phyloP scores from a whole-genome alignment of 2,113 vertebrate species.

The Oreocharis arfaki region DNA sequence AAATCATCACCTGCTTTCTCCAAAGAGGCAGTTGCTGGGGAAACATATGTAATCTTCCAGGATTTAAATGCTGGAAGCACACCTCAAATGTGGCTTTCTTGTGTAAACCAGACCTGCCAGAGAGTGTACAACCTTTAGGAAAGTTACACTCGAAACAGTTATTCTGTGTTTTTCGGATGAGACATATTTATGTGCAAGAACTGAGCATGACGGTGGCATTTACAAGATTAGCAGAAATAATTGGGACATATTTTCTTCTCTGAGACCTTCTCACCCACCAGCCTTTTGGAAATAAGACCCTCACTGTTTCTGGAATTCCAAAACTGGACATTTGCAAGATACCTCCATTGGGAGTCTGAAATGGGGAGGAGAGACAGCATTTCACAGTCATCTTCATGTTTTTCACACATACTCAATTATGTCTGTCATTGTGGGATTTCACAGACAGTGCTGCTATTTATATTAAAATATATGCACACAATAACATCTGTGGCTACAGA shows the following conservation, averaged over 20 bases:
- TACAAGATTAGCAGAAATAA: neutral
- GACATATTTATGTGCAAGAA: neutral
- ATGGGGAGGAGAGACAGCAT: neutral
- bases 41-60: neutral
- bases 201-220: neutral
- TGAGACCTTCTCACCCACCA: neutral
- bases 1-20: neutral
- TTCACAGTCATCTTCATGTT: neutral
- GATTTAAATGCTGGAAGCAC: neutral
- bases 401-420: neutral
- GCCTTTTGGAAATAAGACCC: neutral
- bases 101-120: neutral
- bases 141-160: neutral
- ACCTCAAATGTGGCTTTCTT: neutral
- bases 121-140: neutral
- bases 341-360: neutral
- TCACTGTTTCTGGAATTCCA: fast-evolving
- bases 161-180: neutral
- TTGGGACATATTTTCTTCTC: neutral
- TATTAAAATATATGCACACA: neutral
- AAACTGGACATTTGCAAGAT: neutral
- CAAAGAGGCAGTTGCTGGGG: neutral
- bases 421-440: neutral
- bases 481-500: neutral
- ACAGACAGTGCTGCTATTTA: neutral